These are phyloP conservation scores for Chironomus riparius DNA, from an alignment of 2,888 invertebrate species.

Conservation along the genomic window DNA sequence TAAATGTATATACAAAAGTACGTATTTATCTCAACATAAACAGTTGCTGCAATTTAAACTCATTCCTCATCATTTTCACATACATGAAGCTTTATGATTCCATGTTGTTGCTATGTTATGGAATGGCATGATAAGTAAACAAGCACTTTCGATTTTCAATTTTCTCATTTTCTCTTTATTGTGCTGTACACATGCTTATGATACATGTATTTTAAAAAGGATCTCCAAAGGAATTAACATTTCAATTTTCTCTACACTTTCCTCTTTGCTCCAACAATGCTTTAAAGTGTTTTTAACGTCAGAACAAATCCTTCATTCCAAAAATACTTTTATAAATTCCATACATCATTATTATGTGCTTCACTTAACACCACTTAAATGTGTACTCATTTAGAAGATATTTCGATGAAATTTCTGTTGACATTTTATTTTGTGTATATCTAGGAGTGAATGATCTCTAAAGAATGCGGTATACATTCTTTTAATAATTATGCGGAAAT, in stretches of 20 bases:
- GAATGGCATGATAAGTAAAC: neutral
- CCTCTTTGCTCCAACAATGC: neutral
- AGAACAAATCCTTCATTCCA: neutral
- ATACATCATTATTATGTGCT: neutral
- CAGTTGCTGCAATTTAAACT: neutral
- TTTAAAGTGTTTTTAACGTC: conserved; percentile 14
- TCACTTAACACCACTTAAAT: conserved; percentile 2
- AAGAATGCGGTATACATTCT: neutral
- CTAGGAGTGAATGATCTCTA: neutral
- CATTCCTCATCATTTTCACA: neutral
- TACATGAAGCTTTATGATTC: neutral
- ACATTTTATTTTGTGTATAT: neutral
- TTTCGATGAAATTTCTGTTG: neutral
- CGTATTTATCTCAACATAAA: conserved; percentile 3
- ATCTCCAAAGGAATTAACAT: neutral
- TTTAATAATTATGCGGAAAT: neutral
- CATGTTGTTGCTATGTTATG: neutral
- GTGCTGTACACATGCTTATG: too few relatives aligned
- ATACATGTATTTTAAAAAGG: neutral
- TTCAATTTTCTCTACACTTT: neutral
- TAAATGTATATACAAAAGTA: neutral
- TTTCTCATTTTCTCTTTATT: neutral
- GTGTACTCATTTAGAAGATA: conserved; percentile 8
- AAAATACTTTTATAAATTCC: neutral
- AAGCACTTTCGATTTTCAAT: neutral